Conservation (phyloP, 2,113 vertebrate genomes). For the Progne subis region DNA sequence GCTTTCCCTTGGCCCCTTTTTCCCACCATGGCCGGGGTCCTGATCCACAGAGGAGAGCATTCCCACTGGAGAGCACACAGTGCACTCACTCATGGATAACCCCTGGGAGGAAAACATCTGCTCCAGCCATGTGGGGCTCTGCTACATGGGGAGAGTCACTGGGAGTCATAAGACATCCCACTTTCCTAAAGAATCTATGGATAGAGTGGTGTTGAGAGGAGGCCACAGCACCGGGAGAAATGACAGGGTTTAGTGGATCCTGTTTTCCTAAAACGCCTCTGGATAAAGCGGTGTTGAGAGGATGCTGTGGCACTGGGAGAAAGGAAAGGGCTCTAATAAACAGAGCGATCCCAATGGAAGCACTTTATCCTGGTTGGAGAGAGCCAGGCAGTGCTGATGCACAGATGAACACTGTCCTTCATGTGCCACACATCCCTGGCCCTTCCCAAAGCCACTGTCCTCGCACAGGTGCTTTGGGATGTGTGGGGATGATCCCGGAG, state of each 20-base stretch:
- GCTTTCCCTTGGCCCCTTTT: background rate
- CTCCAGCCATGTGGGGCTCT: background rate
- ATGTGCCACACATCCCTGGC: accelerated
- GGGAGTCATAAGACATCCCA: background rate
- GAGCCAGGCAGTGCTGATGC: background rate
- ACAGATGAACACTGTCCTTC: accelerated
- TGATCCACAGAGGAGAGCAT: background rate
- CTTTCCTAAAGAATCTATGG: background rate
- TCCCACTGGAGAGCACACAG: background rate
- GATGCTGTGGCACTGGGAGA: background rate
- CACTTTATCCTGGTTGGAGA: background rate
- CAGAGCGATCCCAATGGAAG: background rate
- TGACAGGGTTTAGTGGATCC: background rate
- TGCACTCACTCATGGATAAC: background rate
- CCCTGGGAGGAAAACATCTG: background rate
- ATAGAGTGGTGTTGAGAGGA: background rate
- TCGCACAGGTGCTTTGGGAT: accelerated
- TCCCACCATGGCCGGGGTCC: accelerated
- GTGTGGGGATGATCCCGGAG: background rate
- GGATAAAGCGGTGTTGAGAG: background rate
- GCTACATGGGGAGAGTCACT: accelerated
- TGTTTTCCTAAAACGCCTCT: background rate
- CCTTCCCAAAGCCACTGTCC: background rate
- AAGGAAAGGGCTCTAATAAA: background rate
- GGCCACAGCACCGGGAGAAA: background rate